These are phyloP conservation scores for Zaprionus kolodkinae DNA, from an alignment of 1,140 invertebrate genomes.

Conservation along the genomic window DNA sequence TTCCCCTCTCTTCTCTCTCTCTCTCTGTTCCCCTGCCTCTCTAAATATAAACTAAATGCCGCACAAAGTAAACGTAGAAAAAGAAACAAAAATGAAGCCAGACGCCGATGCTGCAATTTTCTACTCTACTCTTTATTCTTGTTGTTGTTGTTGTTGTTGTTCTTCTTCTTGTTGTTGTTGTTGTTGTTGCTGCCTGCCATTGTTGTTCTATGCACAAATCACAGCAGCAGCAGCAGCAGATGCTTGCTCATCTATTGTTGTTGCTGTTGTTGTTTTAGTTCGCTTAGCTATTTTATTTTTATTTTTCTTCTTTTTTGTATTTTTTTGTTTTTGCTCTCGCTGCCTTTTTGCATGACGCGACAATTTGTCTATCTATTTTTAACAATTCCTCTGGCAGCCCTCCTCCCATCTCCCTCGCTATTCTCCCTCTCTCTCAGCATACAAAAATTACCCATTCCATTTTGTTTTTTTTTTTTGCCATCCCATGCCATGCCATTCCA, in stretches of 20 bases:
- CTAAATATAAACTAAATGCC: slow-evolving; percentile 49
- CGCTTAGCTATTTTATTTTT: slow-evolving; percentile 41
- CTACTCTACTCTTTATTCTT: background rate
- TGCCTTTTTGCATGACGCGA: slow-evolving; percentile 66
- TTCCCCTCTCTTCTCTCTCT: background rate
- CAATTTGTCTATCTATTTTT: slow-evolving; percentile 80
- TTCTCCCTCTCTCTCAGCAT: background rate
- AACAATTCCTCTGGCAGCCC: slow-evolving; percentile 28
- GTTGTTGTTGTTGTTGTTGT: slow-evolving; percentile 2
- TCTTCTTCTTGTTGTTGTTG: slow-evolving; percentile 19
- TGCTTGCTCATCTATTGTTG: slow-evolving; percentile 26
- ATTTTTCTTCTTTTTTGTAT: slow-evolving; percentile 36
- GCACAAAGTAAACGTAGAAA: slow-evolving; percentile 44
- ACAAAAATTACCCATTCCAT: slow-evolving; percentile 41
- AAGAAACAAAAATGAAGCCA: slow-evolving; percentile 51
- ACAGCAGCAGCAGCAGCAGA: slow-evolving; percentile 27
- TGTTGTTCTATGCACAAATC: slow-evolving; percentile 36
- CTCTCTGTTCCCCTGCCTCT: background rate
- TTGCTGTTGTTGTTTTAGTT: slow-evolving; percentile 34
- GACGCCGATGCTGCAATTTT: slow-evolving; percentile 61
- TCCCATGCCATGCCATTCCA: slow-evolving; percentile 10
- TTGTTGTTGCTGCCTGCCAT: slow-evolving; percentile 9
- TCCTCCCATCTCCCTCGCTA: background rate
- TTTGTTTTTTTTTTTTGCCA: background rate
- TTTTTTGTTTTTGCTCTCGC: slow-evolving; percentile 21